Percentiles rank a stretch among this genome's conserved stretches.
Conservation (phyloP, 1,140 invertebrate genomes). For the Tetramorium parvispinum region DNA sequence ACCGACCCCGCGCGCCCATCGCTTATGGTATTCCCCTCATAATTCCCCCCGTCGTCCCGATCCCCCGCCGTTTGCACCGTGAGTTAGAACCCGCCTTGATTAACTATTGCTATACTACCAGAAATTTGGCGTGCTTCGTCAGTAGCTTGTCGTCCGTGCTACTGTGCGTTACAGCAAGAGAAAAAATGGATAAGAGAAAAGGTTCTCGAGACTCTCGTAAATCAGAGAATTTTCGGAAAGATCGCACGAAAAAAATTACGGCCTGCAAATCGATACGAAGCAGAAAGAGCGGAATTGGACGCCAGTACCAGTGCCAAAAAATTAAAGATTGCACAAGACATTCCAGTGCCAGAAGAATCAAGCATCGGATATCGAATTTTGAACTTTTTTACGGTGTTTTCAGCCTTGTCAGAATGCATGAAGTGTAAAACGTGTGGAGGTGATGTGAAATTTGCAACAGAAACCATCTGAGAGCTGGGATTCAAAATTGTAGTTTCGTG, state of each 20-base stretch:
- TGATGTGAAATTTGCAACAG: background rate
- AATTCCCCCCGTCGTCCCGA: too few relatives aligned
- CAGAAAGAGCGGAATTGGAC: background rate
- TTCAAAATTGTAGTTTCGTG: constrained; percentile 19
- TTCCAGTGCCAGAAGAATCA: background rate
- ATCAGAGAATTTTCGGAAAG: background rate
- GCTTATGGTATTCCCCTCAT: too few relatives aligned
- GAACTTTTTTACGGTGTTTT: background rate
- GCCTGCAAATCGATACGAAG: background rate
- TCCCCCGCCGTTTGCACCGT: too few relatives aligned
- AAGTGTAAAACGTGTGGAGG: background rate
- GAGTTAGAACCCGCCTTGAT: too few relatives aligned
- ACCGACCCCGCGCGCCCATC: too few relatives aligned
- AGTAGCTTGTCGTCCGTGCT: background rate
- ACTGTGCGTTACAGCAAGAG: too few relatives aligned
- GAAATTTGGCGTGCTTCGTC: background rate
- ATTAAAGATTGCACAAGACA: background rate
- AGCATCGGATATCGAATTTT: constrained; percentile 7
- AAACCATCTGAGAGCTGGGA: background rate
- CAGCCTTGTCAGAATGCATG: background rate
- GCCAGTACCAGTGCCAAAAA: background rate
- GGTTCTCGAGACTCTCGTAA: background rate
- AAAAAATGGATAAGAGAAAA: constrained; percentile 4
- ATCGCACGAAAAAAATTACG: background rate
- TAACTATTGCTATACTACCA: too few relatives aligned